Evolutionary conservation across 1,140 invertebrate species (phyloP).

Genomic region (Archegozetes longisetosus): DNA sequence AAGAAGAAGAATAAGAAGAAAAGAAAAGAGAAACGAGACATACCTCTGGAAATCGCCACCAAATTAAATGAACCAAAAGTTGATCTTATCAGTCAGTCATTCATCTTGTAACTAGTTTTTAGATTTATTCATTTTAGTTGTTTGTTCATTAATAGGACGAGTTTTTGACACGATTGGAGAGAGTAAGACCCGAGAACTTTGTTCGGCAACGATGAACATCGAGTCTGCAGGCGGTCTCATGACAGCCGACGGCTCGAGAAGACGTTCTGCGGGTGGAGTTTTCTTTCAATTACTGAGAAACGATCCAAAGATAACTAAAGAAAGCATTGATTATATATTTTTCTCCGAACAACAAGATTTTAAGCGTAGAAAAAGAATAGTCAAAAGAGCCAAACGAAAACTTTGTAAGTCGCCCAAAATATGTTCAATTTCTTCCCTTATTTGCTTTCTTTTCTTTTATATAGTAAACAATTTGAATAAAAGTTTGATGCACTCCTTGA

Average conservation of each 20-base stretch:
- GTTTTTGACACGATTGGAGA: conserved; percentile 53
- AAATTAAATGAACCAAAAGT: conserved; percentile 6
- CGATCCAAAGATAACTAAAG: conserved; percentile 30
- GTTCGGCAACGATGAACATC: conserved; percentile 55
- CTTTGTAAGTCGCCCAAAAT: too few relatives aligned
- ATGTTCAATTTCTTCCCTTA: too few relatives aligned
- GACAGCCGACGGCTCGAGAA: conserved; percentile 46
- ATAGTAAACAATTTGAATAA: too few relatives aligned
- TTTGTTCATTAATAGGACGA: conserved; percentile 37
- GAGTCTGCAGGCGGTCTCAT: conserved; percentile 66
- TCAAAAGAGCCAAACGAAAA: too few relatives aligned
- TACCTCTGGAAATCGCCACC: not conserved
- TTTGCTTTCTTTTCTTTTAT: too few relatives aligned
- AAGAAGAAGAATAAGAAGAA: not conserved
- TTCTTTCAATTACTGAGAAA: conserved; percentile 62
- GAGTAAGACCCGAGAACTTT: conserved; percentile 52
- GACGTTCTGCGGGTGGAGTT: conserved; percentile 64
- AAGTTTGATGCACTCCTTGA: too few relatives aligned
- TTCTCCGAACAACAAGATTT: too few relatives aligned
- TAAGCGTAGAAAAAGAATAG: too few relatives aligned
- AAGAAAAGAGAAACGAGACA: not conserved
- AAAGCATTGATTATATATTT: conserved; percentile 1
- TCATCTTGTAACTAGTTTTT: not conserved
- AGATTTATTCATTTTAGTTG: not conserved
- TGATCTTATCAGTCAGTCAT: conserved; percentile 11